A percentile compares a stretch with the other conserved stretches of the same genome.
These are phyloP conservation scores for Dasypolia templi DNA, from an alignment of 2,888 invertebrate species.

Conservation along the genomic window DNA sequence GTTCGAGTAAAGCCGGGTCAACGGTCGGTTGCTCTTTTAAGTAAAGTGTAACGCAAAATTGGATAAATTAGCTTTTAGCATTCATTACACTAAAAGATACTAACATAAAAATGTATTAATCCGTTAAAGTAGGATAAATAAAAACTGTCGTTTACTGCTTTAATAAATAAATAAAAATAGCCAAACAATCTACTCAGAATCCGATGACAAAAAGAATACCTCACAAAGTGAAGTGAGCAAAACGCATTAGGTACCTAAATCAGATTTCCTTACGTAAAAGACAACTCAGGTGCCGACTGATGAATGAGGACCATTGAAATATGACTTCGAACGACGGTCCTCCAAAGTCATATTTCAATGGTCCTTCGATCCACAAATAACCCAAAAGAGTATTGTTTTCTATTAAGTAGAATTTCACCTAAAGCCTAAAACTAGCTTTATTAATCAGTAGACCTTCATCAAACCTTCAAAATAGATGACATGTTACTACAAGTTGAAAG, in stretches of 20 bases:
- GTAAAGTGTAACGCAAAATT: constrained; percentile 19
- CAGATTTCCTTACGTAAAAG: background rate
- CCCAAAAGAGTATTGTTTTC: background rate
- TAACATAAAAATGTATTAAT: background rate
- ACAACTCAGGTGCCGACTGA: background rate
- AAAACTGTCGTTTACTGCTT: background rate
- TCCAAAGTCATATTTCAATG: background rate
- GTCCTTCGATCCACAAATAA: background rate
- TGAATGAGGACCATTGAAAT: background rate
- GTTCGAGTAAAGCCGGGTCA: constrained; percentile 8
- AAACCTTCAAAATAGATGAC: constrained; percentile 37
- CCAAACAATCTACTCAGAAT: background rate
- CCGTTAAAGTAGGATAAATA: background rate
- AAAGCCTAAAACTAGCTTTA: background rate
- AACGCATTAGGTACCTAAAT: background rate
- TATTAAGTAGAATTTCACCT: background rate
- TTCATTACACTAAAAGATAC: background rate
- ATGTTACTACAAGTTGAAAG: constrained; percentile 51
- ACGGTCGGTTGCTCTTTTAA: background rate
- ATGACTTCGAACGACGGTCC: no score
- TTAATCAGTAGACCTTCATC: constrained; percentile 26
- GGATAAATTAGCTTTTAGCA: constrained; percentile 19
- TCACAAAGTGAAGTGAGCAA: background rate
- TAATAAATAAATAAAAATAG: no score
- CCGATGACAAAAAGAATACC: background rate